A percentile compares a stretch with the other conserved stretches of the same genome.
Evolutionary conservation across 2,888 invertebrate species (phyloP).

Genomic region (Nebria brevicollis): DNA sequence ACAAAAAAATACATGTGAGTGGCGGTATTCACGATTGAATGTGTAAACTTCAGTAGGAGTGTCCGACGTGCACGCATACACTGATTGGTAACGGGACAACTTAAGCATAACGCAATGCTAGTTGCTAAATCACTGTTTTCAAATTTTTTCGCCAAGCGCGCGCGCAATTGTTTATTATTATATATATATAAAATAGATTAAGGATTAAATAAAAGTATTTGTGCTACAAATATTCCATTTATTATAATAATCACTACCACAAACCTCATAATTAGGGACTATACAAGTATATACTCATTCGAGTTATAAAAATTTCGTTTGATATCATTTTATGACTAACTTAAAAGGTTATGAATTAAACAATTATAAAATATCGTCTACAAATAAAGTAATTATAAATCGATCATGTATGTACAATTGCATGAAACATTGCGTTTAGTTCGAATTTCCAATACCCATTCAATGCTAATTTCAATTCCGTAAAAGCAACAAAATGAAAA

Average conservation of each 20-base stretch:
- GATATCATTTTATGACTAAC: slow-evolving; percentile 41
- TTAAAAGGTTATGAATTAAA: slow-evolving; percentile 34
- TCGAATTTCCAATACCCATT: slow-evolving; percentile 4
- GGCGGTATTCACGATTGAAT: too few species aligned
- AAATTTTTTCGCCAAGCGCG: too few species aligned
- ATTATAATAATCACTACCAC: slow-evolving; percentile 36
- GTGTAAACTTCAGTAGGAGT: too few species aligned
- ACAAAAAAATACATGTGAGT: too few species aligned
- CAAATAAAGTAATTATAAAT: slow-evolving; percentile 28
- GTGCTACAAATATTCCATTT: slow-evolving; percentile 44
- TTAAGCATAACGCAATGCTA: too few species aligned
- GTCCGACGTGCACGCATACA: too few species aligned
- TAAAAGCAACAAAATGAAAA: neutral
- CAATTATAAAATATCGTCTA: slow-evolving; percentile 34
- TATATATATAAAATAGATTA: neutral
- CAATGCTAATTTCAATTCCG: neutral
- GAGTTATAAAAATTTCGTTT: slow-evolving; percentile 47
- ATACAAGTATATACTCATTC: slow-evolving; percentile 44
- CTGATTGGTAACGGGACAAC: too few species aligned
- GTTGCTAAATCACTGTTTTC: too few species aligned
- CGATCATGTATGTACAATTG: slow-evolving; percentile 43
- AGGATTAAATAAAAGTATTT: neutral
- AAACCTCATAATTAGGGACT: slow-evolving; percentile 39
- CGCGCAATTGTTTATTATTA: too few species aligned
- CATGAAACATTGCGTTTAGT: slow-evolving; percentile 32